Conservation (phyloP, 2,113 vertebrate genomes). For the Rhineura floridana region DNA sequence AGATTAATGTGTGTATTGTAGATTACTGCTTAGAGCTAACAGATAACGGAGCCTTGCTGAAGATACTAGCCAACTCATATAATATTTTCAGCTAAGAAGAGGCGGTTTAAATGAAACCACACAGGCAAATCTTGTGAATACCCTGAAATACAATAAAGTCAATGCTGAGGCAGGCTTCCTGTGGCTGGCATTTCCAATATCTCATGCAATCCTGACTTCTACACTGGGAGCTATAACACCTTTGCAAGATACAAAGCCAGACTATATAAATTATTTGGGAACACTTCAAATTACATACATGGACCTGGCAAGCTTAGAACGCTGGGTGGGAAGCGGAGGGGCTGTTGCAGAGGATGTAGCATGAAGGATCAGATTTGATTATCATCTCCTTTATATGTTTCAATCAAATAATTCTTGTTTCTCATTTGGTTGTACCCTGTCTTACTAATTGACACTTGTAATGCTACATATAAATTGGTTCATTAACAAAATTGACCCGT, state of each 20-base stretch:
- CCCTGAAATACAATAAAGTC: slow-evolving; percentile 3
- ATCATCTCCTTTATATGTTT: not conserved
- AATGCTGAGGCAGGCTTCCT: slow-evolving; percentile 22
- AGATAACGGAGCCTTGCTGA: not conserved
- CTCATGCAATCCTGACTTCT: not conserved
- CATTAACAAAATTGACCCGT: slow-evolving; percentile 25
- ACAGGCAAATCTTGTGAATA: slow-evolving; percentile 25
- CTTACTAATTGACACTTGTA: slow-evolving; percentile 21
- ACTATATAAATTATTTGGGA: not conserved
- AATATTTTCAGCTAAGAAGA: slow-evolving; percentile 30
- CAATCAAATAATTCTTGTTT: slow-evolving; percentile 3
- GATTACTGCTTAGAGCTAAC: slow-evolving; percentile 14
- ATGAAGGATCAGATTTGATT: not conserved
- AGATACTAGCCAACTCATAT: slow-evolving; percentile 37
- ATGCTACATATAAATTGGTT: slow-evolving; percentile 19
- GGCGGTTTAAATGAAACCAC: slow-evolving; percentile 20
- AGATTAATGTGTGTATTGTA: not conserved
- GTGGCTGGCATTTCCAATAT: fast-evolving
- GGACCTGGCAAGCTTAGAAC: not conserved
- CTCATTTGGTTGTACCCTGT: slow-evolving; percentile 5
- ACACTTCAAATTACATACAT: not conserved
- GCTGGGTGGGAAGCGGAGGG: not conserved
- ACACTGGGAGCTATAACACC: not conserved
- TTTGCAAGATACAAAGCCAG: fast-evolving
- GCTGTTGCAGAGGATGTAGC: not conserved